Percentiles rank a stretch among this genome's conserved stretches.
These are phyloP conservation scores for Erynnis tages DNA, from an alignment of 2,888 invertebrate genomes.

Conservation along the genomic window DNA sequence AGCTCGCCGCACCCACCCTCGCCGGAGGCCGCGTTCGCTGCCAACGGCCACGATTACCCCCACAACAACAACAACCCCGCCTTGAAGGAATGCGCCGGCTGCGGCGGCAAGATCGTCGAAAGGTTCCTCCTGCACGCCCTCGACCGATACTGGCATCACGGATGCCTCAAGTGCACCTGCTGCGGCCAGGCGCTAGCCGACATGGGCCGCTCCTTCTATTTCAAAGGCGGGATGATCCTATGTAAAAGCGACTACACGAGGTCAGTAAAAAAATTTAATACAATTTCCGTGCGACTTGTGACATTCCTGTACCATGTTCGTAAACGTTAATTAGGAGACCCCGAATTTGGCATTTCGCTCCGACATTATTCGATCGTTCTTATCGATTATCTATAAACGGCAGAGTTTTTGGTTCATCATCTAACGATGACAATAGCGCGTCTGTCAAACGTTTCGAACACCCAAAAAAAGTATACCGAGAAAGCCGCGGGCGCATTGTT, in stretches of 20 bases:
- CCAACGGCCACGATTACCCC: conserved; percentile 83
- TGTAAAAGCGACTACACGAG: conserved; percentile 97
- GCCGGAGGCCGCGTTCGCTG: conserved; percentile 86
- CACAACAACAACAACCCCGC: conserved; percentile 80
- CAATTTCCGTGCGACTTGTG: not conserved
- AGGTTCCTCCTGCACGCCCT: conserved; percentile 94
- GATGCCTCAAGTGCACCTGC: conserved; percentile 96
- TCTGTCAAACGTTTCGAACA: conserved; percentile 70
- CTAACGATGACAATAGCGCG: conserved; percentile 77
- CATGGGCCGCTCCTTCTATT: conserved; percentile 95
- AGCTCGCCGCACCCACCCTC: conserved; percentile 89
- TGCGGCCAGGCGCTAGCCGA: conserved; percentile 95
- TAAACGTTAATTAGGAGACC: conserved; percentile 60
- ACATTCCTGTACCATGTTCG: conserved; percentile 36
- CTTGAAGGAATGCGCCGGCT: conserved; percentile 93
- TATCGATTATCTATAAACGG: conserved; percentile 68
- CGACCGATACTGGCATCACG: conserved; percentile 98
- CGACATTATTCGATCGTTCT: conserved; percentile 57
- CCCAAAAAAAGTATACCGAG: conserved; percentile 69
- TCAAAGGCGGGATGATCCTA: conserved; percentile 95
- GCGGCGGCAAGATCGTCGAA: conserved; percentile 95
- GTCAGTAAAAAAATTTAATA: conserved; percentile 85
- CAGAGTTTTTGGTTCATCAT: conserved; percentile 71
- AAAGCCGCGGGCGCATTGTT: conserved; percentile 77
- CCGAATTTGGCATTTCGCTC: conserved; percentile 53